Evolutionary conservation across 2,888 invertebrate genomes (phyloP).

Genomic region (Caenorhabditis sp.): DNA sequence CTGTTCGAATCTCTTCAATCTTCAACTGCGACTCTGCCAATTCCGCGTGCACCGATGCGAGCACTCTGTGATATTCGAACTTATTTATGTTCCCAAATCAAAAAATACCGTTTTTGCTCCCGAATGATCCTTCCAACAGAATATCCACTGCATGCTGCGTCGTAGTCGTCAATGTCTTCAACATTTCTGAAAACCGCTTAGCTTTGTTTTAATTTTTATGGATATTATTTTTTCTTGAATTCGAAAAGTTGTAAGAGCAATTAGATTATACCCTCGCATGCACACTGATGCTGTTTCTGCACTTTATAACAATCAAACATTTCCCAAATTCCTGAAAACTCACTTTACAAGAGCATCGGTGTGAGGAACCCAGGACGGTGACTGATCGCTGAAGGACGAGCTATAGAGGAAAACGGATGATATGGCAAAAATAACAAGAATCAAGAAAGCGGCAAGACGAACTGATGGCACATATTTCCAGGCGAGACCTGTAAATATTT

Average conservation of each 20-base stretch:
- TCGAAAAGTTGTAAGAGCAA: too few relatives aligned
- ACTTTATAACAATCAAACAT: too few relatives aligned
- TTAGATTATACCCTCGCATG: too few relatives aligned
- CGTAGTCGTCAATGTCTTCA: constrained; percentile 89
- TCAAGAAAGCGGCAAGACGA: constrained; percentile 24
- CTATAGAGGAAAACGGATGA: constrained; percentile 32
- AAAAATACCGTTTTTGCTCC: constrained; percentile 66
- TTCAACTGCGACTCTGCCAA: constrained; percentile 68
- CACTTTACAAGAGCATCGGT: constrained; percentile 10
- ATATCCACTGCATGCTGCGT: constrained; percentile 87
- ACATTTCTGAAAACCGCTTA: constrained; percentile 16
- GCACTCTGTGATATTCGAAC: too few relatives aligned
- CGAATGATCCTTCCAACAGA: constrained; percentile 53
- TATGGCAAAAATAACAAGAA: constrained; percentile 15
- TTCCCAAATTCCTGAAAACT: too few relatives aligned
- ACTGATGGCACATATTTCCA: constrained; percentile 4
- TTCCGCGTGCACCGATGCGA: constrained; percentile 71
- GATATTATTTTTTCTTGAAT: background rate
- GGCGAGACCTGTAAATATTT: constrained; percentile 9
- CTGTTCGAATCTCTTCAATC: constrained; percentile 69
- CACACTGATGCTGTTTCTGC: too few relatives aligned
- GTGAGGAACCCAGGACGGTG: constrained; percentile 17
- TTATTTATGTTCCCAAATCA: too few relatives aligned
- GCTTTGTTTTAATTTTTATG: constrained; percentile 6
- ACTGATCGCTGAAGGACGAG: constrained; percentile 19